Evolutionary conservation across 2,113 vertebrate species (phyloP), one percentile per base, ranked within the genome.

Genomic region (Actinemys pallida): DNA sequence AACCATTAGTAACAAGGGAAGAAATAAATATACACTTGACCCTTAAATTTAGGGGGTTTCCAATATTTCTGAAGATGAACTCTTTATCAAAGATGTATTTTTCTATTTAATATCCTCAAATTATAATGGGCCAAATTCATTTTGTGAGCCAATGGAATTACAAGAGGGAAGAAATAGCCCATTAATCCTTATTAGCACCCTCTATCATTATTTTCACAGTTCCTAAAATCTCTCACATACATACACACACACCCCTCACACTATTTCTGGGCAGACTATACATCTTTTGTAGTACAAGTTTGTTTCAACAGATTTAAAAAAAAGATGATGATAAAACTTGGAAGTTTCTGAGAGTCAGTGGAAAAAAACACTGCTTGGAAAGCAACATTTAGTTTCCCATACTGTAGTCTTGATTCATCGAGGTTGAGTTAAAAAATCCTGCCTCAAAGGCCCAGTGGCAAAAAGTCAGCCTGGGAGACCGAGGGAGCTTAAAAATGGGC

Each of bases 241-340:
- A 25, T 6, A 29, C 80, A 90, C 5, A 83, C n/a, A 53, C 19
- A 53, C 2, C 19, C 3, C 20, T 22, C 53, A 54, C 25, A 6
- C n/a, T 75, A 86, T 1, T 82, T 84, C 31, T 69, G 14, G 8
- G 25, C 17, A 69, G 16, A 80, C 49, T 59, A 29, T 69, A 90
- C 85, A 86, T 47, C 2, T 3, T 5, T 47, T 16, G 2, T 12
- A 86, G 19, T 31, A 0, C 0, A 79, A 39, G 0, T n/a, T 86
- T 80, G 59, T 49, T 85, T 83, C 49, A 49, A 42, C 47, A 83
- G 9, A 24, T 2, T 35, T 0, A 0, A 39, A 72, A 12, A 27
- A 12, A 27, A 92, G 31, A 49, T 8, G 47, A 3, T 35, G 27
- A 29, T 47, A 72, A 39, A 72, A 39, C n/a, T 17, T 72, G 35